phyloP scores from a whole-genome alignment of 2,797 vertebrate species.

The Rhabdomys pumilio region DNA sequence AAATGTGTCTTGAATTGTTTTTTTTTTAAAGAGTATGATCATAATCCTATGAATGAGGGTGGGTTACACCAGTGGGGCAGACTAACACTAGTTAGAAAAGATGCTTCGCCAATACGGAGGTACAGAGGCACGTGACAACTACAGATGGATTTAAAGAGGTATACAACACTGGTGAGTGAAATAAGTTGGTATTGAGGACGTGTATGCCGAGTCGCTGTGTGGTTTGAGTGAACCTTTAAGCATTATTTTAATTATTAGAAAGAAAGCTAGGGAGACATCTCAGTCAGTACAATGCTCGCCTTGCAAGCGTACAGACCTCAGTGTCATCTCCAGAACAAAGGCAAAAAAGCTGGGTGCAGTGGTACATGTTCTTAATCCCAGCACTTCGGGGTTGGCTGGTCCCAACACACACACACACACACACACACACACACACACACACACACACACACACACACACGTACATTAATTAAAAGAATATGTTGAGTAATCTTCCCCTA shows the following conservation, averaged over 20 bases:
- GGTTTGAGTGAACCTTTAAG: not conserved
- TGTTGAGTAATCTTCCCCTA: fast-evolving
- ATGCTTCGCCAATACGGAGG: not conserved
- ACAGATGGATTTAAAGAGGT: not conserved
- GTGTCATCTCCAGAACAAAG: not conserved
- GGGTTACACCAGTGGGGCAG: not conserved
- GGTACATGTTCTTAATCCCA: not conserved
- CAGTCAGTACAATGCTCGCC: not conserved
- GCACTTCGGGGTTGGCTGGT: not conserved
- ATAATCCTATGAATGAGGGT: not conserved
- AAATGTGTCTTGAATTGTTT: not conserved
- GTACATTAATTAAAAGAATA: not conserved
- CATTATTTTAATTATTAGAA: not conserved
- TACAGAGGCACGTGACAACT: not conserved
- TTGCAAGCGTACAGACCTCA: not conserved
- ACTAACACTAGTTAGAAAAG: not conserved
- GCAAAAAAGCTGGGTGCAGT: not conserved
- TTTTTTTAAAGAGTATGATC: not conserved
- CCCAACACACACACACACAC: not conserved
- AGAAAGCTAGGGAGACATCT: not conserved
- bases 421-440: not conserved
- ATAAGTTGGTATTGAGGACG: not conserved
- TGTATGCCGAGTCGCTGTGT: not conserved
- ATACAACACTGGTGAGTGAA: not conserved
- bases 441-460: not conserved